Base-by-base conservation (phyloP, 2,797 vertebrate species). In the Tenualosa ilisha region DNA sequence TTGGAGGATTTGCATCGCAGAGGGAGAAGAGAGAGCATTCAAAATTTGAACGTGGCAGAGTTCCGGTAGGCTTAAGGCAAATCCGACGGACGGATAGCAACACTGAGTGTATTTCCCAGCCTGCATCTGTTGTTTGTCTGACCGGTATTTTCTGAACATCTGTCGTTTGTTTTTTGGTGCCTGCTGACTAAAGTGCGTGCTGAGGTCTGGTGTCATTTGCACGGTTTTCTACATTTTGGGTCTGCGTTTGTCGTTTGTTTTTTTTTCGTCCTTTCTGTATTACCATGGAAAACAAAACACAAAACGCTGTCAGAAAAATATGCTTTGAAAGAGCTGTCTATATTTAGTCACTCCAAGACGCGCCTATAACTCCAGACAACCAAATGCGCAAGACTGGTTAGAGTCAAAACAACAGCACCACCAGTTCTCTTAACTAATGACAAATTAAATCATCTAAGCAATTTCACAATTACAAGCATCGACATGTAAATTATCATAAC, bases 101-200 rank as follows among this genome's bases (percentile, higher is more conserved):
- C 88, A 90, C 84, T 63, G 84, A 82, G 91, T 17, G 40, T 40
- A 5, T 79, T 79, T 79, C 72, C 72, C 72, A 79, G 72, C 72
- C 40, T 79, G 72, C 90, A 90, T 93, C 90, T 94, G 91, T 11
- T 92, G 90, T 92, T 91, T 86, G 72, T 22, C 89, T 89, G 20
- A 79, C 40, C 87, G 91, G 91, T 93, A 93, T 91, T 95, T 94
- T 93, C 92, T 89, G 89, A 94, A 94, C 93, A 94, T 94, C 92
- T 94, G 93, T 91, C 85, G 50, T 88, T 84, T 93, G 92, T 90
- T 87, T 87, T 92, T 90, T 46, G 89, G 87, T 91, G 89, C 87
- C 89, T 86, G 40, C 43, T 46, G 72, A 46, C 72, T 79, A 79
- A 75, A 79, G 17, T 79, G 72, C 17, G n/a, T 56, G 54, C 49